Percentiles rank a stretch among this genome's conserved stretches.
Evolutionary conservation across 2,797 vertebrate genomes (phyloP).

Genomic region (Pipistrellus pipistrellus): DNA sequence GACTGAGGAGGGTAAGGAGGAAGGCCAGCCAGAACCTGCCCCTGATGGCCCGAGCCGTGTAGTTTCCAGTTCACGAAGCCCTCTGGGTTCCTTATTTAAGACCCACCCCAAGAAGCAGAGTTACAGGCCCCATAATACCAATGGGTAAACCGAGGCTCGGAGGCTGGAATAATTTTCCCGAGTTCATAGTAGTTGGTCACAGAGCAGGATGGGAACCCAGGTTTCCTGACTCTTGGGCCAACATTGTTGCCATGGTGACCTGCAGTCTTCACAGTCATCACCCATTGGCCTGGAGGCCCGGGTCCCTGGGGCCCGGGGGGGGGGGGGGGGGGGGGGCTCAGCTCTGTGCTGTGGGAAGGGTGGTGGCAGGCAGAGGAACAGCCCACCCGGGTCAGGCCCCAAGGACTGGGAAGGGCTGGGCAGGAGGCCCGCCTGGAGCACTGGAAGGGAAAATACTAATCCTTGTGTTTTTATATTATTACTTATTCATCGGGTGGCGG

Average conservation of each 20-base stretch:
- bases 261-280: not conserved
- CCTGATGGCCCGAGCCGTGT: not conserved
- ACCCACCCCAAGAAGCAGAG: not conserved
- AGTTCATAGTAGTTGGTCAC: not conserved
- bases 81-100: not conserved
- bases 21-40: not conserved
- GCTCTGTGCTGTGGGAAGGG: not conserved
- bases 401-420: not conserved
- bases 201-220: not conserved
- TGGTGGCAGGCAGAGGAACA: not conserved
- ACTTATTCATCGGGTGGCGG: conserved; percentile 92
- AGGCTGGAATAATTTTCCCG: not conserved
- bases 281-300: not conserved
- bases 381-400: not conserved
- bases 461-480: conserved; percentile 92
- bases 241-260: not conserved
- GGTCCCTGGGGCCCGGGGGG: not conserved
- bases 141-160: not conserved
- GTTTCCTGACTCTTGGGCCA: not conserved
- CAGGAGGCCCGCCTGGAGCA: conserved; percentile 70
- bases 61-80: not conserved
- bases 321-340: not conserved
- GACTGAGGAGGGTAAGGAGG: not conserved
- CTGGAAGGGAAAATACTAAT: conserved; percentile 88
- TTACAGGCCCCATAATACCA: not conserved